Evolutionary conservation across 2,113 vertebrate species (phyloP).

Genomic region (Entomyzon cyanotis): DNA sequence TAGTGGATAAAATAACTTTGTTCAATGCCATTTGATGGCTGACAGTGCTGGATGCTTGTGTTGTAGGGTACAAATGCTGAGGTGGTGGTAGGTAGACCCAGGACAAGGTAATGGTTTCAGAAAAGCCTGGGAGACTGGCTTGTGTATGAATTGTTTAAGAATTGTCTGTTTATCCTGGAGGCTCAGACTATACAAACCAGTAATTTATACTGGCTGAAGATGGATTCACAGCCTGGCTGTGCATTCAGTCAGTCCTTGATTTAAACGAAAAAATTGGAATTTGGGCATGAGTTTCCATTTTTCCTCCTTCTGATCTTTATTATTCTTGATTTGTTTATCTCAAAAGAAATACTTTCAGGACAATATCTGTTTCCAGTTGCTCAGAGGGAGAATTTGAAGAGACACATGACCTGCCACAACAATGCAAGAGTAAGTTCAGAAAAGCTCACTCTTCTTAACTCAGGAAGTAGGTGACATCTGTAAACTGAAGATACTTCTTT

Average conservation of each 20-base stretch:
- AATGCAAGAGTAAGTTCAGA: constrained; percentile 9
- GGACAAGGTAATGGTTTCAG: background rate
- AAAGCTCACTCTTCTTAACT: background rate
- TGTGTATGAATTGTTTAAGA: constrained; percentile 14
- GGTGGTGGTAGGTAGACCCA: background rate
- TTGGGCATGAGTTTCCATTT: constrained; percentile 1
- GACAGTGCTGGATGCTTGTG: background rate
- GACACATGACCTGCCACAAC: background rate
- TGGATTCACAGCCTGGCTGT: background rate
- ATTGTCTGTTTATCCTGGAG: constrained; percentile 56
- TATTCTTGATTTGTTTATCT: constrained; percentile 62
- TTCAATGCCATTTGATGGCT: background rate
- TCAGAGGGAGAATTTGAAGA: constrained; percentile 7
- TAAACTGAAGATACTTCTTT: background rate
- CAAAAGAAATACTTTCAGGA: constrained; percentile 27
- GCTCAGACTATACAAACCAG: constrained; percentile 41
- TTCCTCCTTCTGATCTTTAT: constrained; percentile 33
- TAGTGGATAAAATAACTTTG: background rate
- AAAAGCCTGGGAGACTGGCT: constrained; percentile 47
- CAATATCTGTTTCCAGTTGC: constrained; percentile 39
- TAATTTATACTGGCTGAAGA: constrained; percentile 56
- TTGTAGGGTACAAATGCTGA: background rate
- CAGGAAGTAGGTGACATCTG: background rate
- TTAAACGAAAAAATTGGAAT: constrained; percentile 56
- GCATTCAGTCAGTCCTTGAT: constrained; percentile 26